phyloP scores from a whole-genome alignment of 1,140 invertebrate genomes.

The Phthorimaea operculella region DNA sequence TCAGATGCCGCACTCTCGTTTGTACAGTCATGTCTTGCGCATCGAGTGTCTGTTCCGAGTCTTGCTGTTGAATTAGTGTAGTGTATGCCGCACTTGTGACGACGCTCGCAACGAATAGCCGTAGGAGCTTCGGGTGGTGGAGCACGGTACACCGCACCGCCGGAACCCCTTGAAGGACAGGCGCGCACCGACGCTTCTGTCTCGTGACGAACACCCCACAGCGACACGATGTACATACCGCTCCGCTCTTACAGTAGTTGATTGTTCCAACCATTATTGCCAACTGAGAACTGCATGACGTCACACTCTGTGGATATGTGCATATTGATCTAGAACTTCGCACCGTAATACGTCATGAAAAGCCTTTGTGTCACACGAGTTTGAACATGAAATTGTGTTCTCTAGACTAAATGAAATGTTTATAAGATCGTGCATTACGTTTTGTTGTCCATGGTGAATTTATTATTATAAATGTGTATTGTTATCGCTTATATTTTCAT shows the following conservation, averaged over 20 bases:
- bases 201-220: slow-evolving; percentile 39
- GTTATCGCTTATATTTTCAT: slow-evolving; percentile 18
- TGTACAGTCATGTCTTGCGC: slow-evolving; percentile 58
- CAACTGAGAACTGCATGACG: slow-evolving; percentile 48
- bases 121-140: slow-evolving; percentile 55
- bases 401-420: slow-evolving; percentile 17
- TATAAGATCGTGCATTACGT: slow-evolving; percentile 11
- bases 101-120: slow-evolving; percentile 50
- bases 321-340: slow-evolving; percentile 43
- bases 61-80: slow-evolving; percentile 62
- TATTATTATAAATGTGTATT: slow-evolving; percentile 15
- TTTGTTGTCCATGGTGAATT: slow-evolving; percentile 16
- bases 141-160: slow-evolving; percentile 41
- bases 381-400: slow-evolving; percentile 14
- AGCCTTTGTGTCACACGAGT: slow-evolving; percentile 29
- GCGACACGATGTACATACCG: slow-evolving; percentile 56
- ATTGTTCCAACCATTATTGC: slow-evolving; percentile 43
- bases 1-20: slow-evolving; percentile 38
- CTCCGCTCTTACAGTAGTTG: slow-evolving; percentile 48
- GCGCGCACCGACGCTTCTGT: slow-evolving; percentile 54
- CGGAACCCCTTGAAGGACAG: slow-evolving; percentile 60
- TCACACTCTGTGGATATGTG: slow-evolving; percentile 47
- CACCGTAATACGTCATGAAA: slow-evolving; percentile 30
- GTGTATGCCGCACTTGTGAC: slow-evolving; percentile 57
- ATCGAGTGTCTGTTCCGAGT: slow-evolving; percentile 59